Conservation (phyloP, 2,888 invertebrate genomes). For the Tigriopus californicus region DNA sequence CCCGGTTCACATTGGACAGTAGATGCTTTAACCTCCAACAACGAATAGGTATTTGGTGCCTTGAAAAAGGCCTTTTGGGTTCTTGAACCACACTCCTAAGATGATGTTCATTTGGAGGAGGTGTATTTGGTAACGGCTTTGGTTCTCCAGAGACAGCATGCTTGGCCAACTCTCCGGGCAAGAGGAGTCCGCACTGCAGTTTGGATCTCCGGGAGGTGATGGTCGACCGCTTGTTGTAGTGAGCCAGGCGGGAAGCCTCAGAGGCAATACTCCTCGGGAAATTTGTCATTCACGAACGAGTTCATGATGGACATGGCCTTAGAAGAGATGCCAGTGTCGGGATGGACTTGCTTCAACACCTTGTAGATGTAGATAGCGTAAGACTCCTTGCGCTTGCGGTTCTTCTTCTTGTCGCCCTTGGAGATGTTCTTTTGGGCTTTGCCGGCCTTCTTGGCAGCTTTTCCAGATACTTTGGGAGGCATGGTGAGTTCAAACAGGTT, state of each 20-base stretch:
- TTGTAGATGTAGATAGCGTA: constrained; percentile 36
- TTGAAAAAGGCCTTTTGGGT: constrained; percentile 12
- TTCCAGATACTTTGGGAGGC: constrained; percentile 21
- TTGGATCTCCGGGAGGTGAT: constrained; percentile 49
- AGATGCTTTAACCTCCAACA: too few relatives aligned
- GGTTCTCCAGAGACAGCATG: constrained; percentile 45
- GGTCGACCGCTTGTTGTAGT: constrained; percentile 43
- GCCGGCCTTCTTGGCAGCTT: constrained; percentile 24
- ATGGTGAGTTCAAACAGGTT: constrained; percentile 16
- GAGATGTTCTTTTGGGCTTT: constrained; percentile 24
- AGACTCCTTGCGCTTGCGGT: constrained; percentile 24
- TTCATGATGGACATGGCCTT: constrained; percentile 56
- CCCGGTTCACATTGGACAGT: too few relatives aligned
- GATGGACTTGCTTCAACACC: constrained; percentile 39
- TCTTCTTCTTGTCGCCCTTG: constrained; percentile 23
- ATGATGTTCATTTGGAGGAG: constrained; percentile 24
- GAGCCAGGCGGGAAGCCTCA: constrained; percentile 43
- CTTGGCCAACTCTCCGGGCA: constrained; percentile 51
- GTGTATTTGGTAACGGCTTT: constrained; percentile 43
- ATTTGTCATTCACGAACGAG: constrained; percentile 50
- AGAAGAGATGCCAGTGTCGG: constrained; percentile 44
- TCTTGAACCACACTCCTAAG: neutral
- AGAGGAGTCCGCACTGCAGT: constrained; percentile 43
- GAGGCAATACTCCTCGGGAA: constrained; percentile 49
- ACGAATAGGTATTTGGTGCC: too few relatives aligned